Conservation (phyloP, 1,140 invertebrate species). For the Atopsyche davidsoni region DNA sequence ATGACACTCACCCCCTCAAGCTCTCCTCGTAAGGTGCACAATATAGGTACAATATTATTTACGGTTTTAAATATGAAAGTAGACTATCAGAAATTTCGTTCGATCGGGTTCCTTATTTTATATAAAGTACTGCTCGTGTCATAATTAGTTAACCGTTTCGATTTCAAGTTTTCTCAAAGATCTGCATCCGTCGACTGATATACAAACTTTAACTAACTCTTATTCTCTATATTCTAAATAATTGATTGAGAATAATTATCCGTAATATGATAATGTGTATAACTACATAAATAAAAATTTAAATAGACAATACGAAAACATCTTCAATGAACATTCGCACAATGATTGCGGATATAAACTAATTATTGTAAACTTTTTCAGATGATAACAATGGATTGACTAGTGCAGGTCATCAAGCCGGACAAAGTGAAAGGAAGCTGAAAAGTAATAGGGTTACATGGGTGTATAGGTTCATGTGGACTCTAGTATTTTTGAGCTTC, state of each 20-base stretch:
- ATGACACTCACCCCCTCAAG: not conserved
- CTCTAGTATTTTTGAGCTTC: too few relatives aligned
- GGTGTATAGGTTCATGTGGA: too few relatives aligned
- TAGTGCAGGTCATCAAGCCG: constrained; percentile 9
- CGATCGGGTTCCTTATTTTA: constrained; percentile 20
- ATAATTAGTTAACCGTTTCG: constrained; percentile 4
- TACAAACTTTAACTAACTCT: constrained; percentile 13
- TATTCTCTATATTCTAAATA: constrained; percentile 28
- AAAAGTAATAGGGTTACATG: too few relatives aligned
- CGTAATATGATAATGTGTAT: constrained; percentile 27
- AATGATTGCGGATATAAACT: constrained; percentile 25
- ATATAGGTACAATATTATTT: constrained; percentile 30
- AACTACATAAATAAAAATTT: constrained; percentile 28
- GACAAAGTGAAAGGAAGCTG: too few relatives aligned
- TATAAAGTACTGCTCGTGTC: constrained; percentile 20
- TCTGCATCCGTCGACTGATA: constrained; percentile 1
- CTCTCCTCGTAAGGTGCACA: constrained; percentile 24
- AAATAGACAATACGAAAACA: constrained; percentile 24
- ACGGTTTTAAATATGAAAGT: constrained; percentile 29
- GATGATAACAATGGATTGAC: constrained; percentile 24
- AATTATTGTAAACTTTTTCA: constrained; percentile 21
- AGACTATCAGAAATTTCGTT: constrained; percentile 24
- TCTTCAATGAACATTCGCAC: constrained; percentile 19
- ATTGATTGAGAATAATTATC: constrained; percentile 30
- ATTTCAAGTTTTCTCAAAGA: not conserved